A percentile compares a stretch with the other conserved stretches of the same genome.
Conservation (phyloP, 2,888 invertebrate genomes). For the Hydropsyche betteni region DNA sequence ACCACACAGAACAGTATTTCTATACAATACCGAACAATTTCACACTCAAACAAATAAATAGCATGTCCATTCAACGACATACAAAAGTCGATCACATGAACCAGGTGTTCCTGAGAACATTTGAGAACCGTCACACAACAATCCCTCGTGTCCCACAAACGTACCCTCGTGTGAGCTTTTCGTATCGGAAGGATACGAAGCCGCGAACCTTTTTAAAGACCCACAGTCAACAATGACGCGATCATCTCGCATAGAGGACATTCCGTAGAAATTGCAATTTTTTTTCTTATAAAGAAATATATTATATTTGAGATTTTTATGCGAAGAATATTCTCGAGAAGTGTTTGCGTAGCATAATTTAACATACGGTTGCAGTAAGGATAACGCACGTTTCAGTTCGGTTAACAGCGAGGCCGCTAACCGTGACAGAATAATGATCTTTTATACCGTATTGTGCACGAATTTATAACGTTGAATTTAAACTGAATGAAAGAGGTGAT, state of each 20-base stretch:
- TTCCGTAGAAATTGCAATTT: constrained; percentile 9
- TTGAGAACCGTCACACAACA: background rate
- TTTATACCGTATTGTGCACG: background rate
- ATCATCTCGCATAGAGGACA: background rate
- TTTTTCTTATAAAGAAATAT: background rate
- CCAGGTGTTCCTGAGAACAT: too few species aligned
- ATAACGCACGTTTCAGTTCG: constrained; percentile 26
- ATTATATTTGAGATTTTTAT: too few species aligned
- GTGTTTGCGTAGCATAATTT: too few species aligned
- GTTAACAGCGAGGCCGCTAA: constrained; percentile 1
- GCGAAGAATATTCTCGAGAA: too few species aligned
- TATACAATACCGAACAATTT: too few species aligned
- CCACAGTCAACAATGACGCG: constrained; percentile 25
- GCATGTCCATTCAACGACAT: too few species aligned
- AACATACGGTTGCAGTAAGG: background rate
- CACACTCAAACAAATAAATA: too few species aligned
- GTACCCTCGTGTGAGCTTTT: constrained; percentile 35
- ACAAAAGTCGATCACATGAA: too few species aligned
- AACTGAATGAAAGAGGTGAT: constrained; percentile 5
- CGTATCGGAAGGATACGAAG: constrained; percentile 29
- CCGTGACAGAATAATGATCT: constrained; percentile 24
- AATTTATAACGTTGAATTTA: background rate
- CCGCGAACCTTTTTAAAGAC: constrained; percentile 22
- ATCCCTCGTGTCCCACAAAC: constrained; percentile 21
- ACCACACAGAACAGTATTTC: too few species aligned